Evolutionary conservation across 2,113 vertebrate genomes (phyloP), one percentile per base, ranked within the genome.

Genomic region (Cygnus atratus): DNA sequence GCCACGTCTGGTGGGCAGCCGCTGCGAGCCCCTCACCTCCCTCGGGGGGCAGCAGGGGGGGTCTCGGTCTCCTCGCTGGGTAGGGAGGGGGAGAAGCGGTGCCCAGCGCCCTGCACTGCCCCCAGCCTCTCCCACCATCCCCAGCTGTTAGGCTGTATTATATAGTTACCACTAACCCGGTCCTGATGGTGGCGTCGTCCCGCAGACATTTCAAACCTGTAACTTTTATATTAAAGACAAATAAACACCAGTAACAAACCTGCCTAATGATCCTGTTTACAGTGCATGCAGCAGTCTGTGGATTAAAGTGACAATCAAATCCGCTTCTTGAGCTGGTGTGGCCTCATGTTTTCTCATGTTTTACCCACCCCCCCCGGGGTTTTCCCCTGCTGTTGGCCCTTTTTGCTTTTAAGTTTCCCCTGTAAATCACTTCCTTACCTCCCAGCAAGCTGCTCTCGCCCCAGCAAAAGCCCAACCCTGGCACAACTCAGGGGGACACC

Each of bases 151-250:
- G 4, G 4, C 66, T 96, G 95, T 97, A 86, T 86, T 73, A 67
- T 93, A 76, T 24, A 59, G 78, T 86, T 39, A 88, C 95, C 77
- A 33, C 71, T 94, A 61, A 85, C 92, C 70, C 88, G 4, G 37
- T 80, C 76, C 96, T 4, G 28, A 54, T 25, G 46, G 89, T 65
- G 87, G 91, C 93, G 73, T 84, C 97, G 92, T 91, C 97, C 97
- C 80, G 93, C 93, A 0, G 87, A 95, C 95, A 73, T 96, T 96
- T 97, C 96, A 97, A 85, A 94, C 75, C 88, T 97, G 98, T 98
- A 97, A 96, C 96, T 98, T 98, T 98, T 98, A 75, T 98, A 97
- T 91, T 50, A 85, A 94, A 97, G 92, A 94, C 43, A 57, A 98
- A 98, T 98, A 98, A 98, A 98, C 44, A 76, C 77, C 37, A 31